Evolutionary conservation across 2,888 invertebrate genomes (phyloP).

Genomic region (Nomada lathburiana): DNA sequence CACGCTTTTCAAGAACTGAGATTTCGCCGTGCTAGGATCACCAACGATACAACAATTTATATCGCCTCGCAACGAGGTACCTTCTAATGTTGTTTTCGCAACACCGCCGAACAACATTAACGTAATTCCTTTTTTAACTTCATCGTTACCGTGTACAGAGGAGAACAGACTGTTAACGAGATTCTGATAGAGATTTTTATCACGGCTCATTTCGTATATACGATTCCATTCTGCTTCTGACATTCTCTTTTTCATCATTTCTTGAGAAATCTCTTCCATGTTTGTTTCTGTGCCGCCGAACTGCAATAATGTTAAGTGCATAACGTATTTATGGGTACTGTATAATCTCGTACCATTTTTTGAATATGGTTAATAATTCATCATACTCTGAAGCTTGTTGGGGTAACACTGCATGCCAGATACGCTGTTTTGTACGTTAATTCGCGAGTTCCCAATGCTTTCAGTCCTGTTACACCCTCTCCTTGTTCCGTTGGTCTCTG

Average conservation of each 20-base stretch:
- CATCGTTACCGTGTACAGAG: constrained; percentile 98
- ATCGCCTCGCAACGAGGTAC: constrained; percentile 97
- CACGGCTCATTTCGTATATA: constrained; percentile 98
- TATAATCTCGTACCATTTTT: not conserved
- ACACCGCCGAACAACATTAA: constrained; percentile 99
- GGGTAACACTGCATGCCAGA: constrained; percentile 95
- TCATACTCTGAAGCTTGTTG: constrained; percentile 91
- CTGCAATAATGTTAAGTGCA: constrained; percentile 75
- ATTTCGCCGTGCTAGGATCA: constrained; percentile 99
- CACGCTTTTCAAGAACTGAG: constrained; percentile 97
- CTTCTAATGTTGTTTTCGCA: constrained; percentile 95
- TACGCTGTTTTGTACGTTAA: constrained; percentile 96
- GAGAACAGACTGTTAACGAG: constrained; percentile 97
- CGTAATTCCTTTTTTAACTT: constrained; percentile 96
- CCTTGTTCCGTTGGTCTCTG: constrained; percentile 89
- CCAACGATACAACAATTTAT: constrained; percentile 99
- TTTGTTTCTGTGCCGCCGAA: constrained; percentile 94
- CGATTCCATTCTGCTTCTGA: constrained; percentile 97
- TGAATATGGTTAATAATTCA: constrained; percentile 4
- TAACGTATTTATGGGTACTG: not conserved
- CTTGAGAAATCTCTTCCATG: constrained; percentile 95
- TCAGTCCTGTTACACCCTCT: constrained; percentile 95
- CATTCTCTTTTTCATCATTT: constrained; percentile 97
- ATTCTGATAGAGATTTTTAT: constrained; percentile 95
- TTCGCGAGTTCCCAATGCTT: constrained; percentile 94